phyloP scores from a whole-genome alignment of 2,797 vertebrate genomes.

The Manis pentadactyla region DNA sequence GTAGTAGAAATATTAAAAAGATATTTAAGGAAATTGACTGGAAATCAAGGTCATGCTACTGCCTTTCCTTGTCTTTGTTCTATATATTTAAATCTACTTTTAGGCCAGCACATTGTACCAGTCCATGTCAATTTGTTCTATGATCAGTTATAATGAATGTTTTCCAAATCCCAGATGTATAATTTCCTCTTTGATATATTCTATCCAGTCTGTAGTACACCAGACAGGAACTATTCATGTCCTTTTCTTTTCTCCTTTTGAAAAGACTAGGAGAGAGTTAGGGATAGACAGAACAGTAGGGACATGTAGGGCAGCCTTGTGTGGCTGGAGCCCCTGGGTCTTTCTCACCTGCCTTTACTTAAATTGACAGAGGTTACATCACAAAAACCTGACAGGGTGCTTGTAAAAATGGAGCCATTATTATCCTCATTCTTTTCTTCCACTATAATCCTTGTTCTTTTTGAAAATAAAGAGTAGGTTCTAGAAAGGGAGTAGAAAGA shows the following conservation, averaged over 20 bases:
- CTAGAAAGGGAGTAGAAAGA: slow-evolving; percentile 79
- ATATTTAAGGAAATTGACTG: slow-evolving; percentile 60
- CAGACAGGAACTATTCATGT: slow-evolving; percentile 79
- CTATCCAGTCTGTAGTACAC: slow-evolving; percentile 71
- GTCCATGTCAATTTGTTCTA: slow-evolving; percentile 61
- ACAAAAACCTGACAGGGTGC: slow-evolving; percentile 81
- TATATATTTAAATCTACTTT: slow-evolving; percentile 71
- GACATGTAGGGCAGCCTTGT: slow-evolving; percentile 73
- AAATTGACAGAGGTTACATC: slow-evolving; percentile 79
- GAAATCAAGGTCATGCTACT: slow-evolving; percentile 56
- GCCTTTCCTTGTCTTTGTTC: slow-evolving; percentile 52
- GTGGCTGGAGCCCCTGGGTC: slow-evolving; percentile 76
- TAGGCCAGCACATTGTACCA: slow-evolving; percentile 45
- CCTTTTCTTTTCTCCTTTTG: slow-evolving; percentile 76
- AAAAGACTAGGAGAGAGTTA: slow-evolving; percentile 77
- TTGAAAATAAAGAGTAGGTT: slow-evolving; percentile 84
- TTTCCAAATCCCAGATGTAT: slow-evolving; percentile 75
- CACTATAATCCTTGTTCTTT: slow-evolving; percentile 78
- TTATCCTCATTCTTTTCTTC: slow-evolving; percentile 82
- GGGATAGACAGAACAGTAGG: slow-evolving; percentile 74
- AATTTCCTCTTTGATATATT: slow-evolving; percentile 80
- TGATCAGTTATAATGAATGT: slow-evolving; percentile 78
- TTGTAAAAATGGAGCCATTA: slow-evolving; percentile 82
- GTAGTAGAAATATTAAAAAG: slow-evolving; percentile 58
- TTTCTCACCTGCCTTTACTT: slow-evolving; percentile 78